Evolutionary conservation across 2,113 vertebrate genomes (phyloP).

Genomic region (Parus major): DNA sequence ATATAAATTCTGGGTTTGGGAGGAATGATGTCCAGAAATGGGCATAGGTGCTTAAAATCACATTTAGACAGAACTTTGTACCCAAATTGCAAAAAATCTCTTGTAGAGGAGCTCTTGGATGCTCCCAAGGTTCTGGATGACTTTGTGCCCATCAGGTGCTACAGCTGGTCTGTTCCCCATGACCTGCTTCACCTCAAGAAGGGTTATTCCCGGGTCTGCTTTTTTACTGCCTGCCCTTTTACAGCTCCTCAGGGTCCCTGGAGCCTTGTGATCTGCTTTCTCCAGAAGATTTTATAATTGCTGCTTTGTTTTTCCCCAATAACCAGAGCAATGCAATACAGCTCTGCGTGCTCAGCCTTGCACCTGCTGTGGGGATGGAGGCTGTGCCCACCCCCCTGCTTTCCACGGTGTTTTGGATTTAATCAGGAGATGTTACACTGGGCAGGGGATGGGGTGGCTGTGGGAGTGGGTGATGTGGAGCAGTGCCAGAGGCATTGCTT

Average conservation of each 20-base stretch:
- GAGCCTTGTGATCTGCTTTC: slow-evolving; percentile 10
- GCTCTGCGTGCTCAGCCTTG: not conserved
- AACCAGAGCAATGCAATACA: not conserved
- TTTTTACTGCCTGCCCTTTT: slow-evolving; percentile 27
- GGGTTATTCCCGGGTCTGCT: slow-evolving; percentile 19
- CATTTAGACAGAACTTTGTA: not conserved
- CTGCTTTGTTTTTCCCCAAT: not conserved
- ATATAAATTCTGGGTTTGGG: not conserved
- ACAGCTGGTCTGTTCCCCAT: not conserved
- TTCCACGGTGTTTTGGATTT: not conserved
- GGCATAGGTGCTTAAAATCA: not conserved
- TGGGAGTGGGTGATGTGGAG: not conserved
- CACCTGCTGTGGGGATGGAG: not conserved
- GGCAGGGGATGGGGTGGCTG: rapidly evolving
- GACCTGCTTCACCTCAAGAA: slow-evolving; percentile 26
- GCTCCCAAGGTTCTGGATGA: not conserved
- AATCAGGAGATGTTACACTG: not conserved
- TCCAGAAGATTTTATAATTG: slow-evolving; percentile 32
- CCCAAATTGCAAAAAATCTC: not conserved
- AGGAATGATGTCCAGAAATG: not conserved
- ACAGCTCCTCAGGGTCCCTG: not conserved
- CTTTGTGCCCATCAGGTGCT: not conserved
- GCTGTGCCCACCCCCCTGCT: not conserved
- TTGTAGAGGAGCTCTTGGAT: not conserved
- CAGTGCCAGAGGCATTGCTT: not conserved